A percentile compares a stretch with the other conserved stretches of the same genome.
Evolutionary conservation across 2,797 vertebrate species (phyloP).

Genomic region (Acanthurus lineatus): DNA sequence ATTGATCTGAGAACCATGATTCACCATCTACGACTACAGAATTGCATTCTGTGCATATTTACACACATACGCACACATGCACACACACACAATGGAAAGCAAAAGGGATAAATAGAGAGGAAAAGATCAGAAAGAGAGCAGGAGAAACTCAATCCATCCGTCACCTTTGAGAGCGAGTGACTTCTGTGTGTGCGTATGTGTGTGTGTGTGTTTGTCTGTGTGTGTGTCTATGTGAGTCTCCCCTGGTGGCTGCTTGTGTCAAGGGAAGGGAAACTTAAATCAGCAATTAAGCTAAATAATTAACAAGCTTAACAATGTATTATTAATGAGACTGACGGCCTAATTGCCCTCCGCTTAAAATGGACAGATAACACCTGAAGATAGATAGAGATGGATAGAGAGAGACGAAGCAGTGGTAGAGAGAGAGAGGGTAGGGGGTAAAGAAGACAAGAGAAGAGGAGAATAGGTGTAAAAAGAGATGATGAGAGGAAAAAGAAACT

Average conservation of each 20-base stretch:
- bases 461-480: not conserved
- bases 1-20: slow-evolving; percentile 64
- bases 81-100: not conserved
- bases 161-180: slow-evolving; percentile 72
- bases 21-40: slow-evolving; percentile 24
- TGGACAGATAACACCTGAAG: slow-evolving; percentile 78
- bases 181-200: slow-evolving; percentile 54
- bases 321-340: slow-evolving; percentile 89
- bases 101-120: slow-evolving; percentile 28
- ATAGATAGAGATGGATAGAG: slow-evolving; percentile 37
- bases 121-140: slow-evolving; percentile 40
- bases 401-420: not conserved
- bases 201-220: slow-evolving; percentile 52
- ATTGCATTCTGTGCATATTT: slow-evolving; percentile 33
- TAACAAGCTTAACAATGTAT: slow-evolving; percentile 88
- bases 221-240: slow-evolving; percentile 31
- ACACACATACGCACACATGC: slow-evolving; percentile 15
- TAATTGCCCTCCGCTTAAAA: slow-evolving; percentile 85
- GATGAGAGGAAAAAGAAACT: too few relatives aligned
- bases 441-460: not conserved
- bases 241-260: slow-evolving; percentile 76
- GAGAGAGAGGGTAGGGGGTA: not conserved
- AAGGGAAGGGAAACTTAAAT: slow-evolving; percentile 89
- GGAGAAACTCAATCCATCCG: slow-evolving; percentile 65
- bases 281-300: slow-evolving; percentile 96